Conservation (phyloP, 2,888 invertebrate genomes). For the Carabus problematicus region DNA sequence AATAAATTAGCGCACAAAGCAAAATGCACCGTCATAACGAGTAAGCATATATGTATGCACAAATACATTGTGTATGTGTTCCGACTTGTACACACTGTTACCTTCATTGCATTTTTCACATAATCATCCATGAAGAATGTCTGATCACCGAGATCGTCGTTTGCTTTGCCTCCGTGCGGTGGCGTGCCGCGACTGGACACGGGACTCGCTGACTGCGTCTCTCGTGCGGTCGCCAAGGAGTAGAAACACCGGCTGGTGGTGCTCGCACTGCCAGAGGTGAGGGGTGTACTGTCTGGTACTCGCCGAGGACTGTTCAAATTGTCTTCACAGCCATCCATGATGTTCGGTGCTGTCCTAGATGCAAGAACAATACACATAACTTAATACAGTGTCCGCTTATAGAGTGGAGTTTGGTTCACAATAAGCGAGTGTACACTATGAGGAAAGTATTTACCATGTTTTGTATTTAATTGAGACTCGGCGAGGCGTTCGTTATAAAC, state of each 20-base stretch:
- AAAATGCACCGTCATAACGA: too few relatives aligned
- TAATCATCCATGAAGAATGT: slow-evolving; percentile 85
- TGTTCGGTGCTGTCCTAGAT: not conserved
- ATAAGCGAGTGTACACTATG: too few relatives aligned
- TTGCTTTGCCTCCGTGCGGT: slow-evolving; percentile 49
- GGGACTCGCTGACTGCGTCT: slow-evolving; percentile 26
- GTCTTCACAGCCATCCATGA: slow-evolving; percentile 34
- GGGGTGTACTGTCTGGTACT: not conserved
- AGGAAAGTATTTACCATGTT: too few relatives aligned
- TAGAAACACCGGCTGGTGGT: slow-evolving; percentile 25
- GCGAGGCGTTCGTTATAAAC: too few relatives aligned
- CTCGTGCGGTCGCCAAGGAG: slow-evolving; percentile 35
- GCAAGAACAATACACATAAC: not conserved
- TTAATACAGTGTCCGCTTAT: not conserved
- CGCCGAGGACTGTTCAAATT: not conserved
- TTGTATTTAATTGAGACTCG: too few relatives aligned
- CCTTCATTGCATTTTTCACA: slow-evolving; percentile 85
- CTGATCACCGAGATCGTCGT: slow-evolving; percentile 78
- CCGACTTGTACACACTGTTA: too few relatives aligned
- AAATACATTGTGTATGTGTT: too few relatives aligned
- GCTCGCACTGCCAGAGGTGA: too few relatives aligned
- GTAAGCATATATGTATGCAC: too few relatives aligned
- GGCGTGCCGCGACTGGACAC: slow-evolving; percentile 26
- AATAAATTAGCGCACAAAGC: too few relatives aligned
- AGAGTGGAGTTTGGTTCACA: too few relatives aligned